Evolutionary conservation across 1,140 invertebrate genomes (phyloP), one percentile per base, ranked within the genome.

Genomic region (Drosophila willistoni): DNA sequence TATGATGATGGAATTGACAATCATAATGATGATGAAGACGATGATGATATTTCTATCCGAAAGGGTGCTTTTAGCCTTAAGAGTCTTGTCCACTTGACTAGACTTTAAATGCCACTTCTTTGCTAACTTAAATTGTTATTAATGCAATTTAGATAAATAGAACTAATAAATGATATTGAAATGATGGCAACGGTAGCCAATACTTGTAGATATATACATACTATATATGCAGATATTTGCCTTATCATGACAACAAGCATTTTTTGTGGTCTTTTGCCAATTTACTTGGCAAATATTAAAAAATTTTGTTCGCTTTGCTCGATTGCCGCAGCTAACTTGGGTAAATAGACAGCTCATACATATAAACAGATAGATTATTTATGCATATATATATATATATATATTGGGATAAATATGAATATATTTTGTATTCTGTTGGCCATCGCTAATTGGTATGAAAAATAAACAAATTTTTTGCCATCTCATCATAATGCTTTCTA

Each of bases 211-310:
- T 9, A 47, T 47, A 51, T 22, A 51, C 19, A 12, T 22, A 22
- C 44, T 19, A 10, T 19, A 19, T 47, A 3, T 22, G 12, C 10
- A 10, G 19, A 22, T 22, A 51, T 22, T 10, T 51, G 9, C 17
- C 19, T 51, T 19, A 51, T 51, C 44, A 36, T 51, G 19, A n/a
- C 19, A 33, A 12, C 6, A 25, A 51, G 17, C 33, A 7, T 13
- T 33, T 17, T 33, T 19, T 14, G n/a, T 22, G 71, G n/a, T 25
- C 44, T 82, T 39, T 68, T 68, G 83, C 44, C 65, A 82, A 87
- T 79, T 82, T 51, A 13, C 63, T 71, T 13, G 9, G 41, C 57
- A 76, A 85, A 85, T 77, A 86, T 75, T 76, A 54, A 66, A 54
- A 66, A 54, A 69, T 73, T 56, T 51, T 39, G 60, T 57, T 10